A percentile compares a stretch with the other conserved stretches of the same genome.
These are phyloP conservation scores for Harpia harpyja DNA, from an alignment of 2,797 vertebrate species.

Conservation along the genomic window DNA sequence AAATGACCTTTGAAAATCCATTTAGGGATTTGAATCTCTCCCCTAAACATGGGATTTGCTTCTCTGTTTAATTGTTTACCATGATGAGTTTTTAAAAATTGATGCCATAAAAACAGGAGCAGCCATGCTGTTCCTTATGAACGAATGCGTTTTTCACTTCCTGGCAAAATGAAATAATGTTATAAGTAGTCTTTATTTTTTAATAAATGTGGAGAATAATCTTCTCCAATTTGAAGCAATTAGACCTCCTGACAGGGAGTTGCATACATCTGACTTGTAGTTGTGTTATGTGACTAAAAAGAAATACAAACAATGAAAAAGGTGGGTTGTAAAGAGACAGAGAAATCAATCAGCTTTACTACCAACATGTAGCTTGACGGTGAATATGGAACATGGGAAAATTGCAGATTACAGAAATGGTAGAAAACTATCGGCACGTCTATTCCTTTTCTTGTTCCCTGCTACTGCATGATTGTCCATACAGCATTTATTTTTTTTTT, in stretches of 20 bases:
- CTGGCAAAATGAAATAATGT: slow-evolving; percentile 52
- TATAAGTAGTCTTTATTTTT: slow-evolving; percentile 59
- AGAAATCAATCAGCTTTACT: slow-evolving; percentile 21
- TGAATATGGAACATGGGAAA: neutral
- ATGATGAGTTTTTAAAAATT: slow-evolving; percentile 70
- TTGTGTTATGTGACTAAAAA: neutral
- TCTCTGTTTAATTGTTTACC: slow-evolving; percentile 68
- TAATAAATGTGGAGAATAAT: slow-evolving; percentile 63
- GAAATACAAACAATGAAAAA: slow-evolving; percentile 6
- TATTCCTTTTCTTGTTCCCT: neutral
- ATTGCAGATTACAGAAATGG: neutral
- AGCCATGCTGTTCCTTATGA: slow-evolving; percentile 46
- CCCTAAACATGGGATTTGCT: slow-evolving; percentile 40
- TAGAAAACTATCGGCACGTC: neutral
- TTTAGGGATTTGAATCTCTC: slow-evolving; percentile 66
- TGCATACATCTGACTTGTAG: slow-evolving; percentile 11
- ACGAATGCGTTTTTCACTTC: slow-evolving; percentile 56
- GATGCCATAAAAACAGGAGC: slow-evolving; percentile 52
- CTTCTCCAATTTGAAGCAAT: slow-evolving; percentile 63
- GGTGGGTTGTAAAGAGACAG: neutral
- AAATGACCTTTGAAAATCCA: slow-evolving; percentile 67
- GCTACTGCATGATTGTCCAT: slow-evolving; percentile 9
- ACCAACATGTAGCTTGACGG: neutral
- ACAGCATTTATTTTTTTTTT: neutral
- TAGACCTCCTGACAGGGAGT: slow-evolving; percentile 55